These are phyloP conservation scores for Polydrusus tereticollis DNA, from an alignment of 2,888 invertebrate genomes.

Conservation along the genomic window DNA sequence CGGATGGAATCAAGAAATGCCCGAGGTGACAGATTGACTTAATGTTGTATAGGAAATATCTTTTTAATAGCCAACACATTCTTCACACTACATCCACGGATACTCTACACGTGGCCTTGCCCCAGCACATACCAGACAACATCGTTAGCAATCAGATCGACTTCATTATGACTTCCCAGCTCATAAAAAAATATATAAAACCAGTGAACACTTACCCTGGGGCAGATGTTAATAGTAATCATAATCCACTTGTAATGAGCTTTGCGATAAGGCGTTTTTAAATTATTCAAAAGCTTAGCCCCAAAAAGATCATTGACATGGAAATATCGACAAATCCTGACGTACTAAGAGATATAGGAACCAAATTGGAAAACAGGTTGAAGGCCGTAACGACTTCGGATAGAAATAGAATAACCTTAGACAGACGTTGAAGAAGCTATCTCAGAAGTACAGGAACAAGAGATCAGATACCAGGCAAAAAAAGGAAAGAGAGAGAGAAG, in stretches of 20 bases:
- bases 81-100: conserved; percentile 49
- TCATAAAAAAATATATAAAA: conserved; percentile 4
- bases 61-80: conserved; percentile 53
- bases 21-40: conserved; percentile 47
- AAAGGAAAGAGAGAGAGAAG: background rate
- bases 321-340: background rate
- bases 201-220: conserved; percentile 11
- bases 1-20: conserved; percentile 50
- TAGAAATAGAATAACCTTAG: background rate
- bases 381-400: background rate
- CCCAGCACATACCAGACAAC: conserved; percentile 25
- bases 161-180: conserved; percentile 28
- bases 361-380: background rate
- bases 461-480: background rate
- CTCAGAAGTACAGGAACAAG: background rate
- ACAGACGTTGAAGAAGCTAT: background rate
- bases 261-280: background rate
- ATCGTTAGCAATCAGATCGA: conserved; percentile 53
- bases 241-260: conserved; percentile 21
- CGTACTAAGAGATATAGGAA: background rate
- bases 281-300: no score
- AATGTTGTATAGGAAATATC: conserved; percentile 51
- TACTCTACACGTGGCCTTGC: conserved; percentile 53
- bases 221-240: background rate
- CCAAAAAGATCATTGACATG: background rate